Conservation (phyloP, 2,888 invertebrate species). For the Ligdia adustata region DNA sequence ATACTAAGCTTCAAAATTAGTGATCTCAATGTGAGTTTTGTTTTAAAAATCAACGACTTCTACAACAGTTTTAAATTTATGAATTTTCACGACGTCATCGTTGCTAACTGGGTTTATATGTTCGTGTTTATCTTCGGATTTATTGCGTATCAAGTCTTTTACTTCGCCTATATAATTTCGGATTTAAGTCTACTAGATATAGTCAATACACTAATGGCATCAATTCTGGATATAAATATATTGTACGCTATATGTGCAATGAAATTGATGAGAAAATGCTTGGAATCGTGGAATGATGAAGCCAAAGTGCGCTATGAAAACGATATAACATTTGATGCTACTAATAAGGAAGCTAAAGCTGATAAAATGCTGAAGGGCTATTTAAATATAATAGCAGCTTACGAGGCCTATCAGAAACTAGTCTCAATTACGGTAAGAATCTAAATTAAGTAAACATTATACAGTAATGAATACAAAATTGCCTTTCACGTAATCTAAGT, state of each 20-base stretch:
- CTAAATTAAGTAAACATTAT: too few species aligned
- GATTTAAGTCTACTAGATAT: not conserved
- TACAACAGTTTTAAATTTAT: not conserved
- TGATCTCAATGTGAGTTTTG: not conserved
- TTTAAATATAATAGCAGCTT: not conserved
- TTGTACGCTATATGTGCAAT: not conserved
- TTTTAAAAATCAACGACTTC: not conserved
- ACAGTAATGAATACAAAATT: too few species aligned
- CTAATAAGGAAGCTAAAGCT: not conserved
- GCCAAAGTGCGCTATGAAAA: too few species aligned
- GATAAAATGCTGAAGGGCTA: not conserved
- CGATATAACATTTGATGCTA: not conserved
- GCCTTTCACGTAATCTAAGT: too few species aligned
- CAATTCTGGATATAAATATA: not conserved
- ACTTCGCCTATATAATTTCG: not conserved
- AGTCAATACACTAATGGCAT: not conserved
- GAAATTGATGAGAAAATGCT: not conserved
- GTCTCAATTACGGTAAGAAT: too few species aligned
- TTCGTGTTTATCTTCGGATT: not conserved
- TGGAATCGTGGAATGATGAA: not conserved
- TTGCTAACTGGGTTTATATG: not conserved
- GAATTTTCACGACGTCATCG: not conserved
- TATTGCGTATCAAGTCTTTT: not conserved
- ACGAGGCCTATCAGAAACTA: not conserved
- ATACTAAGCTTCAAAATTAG: not conserved